Evolutionary conservation across 2,113 vertebrate species (phyloP), one percentile per base, ranked within the genome.

Genomic region (Mandrillus leucophaeus): DNA sequence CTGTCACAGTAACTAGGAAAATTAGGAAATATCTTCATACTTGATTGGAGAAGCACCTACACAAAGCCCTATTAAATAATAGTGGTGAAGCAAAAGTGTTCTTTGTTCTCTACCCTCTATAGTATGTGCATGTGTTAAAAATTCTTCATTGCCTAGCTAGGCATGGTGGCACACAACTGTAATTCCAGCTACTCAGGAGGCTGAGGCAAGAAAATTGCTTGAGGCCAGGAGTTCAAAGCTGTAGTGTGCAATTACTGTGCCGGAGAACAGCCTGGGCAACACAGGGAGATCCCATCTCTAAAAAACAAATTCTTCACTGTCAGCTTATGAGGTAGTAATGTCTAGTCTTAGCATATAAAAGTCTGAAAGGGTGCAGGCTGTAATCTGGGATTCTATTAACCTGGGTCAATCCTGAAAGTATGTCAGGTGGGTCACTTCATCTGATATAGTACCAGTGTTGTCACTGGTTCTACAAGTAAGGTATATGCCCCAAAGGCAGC

Each of bases 1-100:
- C n/a, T 87, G 95, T 96, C 48, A 94, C 1, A 86, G 18, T 35
- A 93, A 82, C 50, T 70, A 72, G 83, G 70, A 96, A 97, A 94
- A 94, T 90, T 43, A 95, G 45, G 70, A 90, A 90, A 27, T 70
- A 93, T 75, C 45, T 84, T 84, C 88, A 86, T 8, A 84, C 2
- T 84, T 93, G 23, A 79, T 73, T 27, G 40, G 66, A n/a, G 90
- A 97, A 66, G 14, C 52, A 95, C 7, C 43, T 93, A 73, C 32
- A 68, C 32, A 88, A 95, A 95, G 70, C 27, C 61, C 30, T 90
- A 61, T 80, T 66, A 91, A 48, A 88, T 23, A 84, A 84, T 32
- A 86, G 2, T 83, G 22, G 25, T 93, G 14, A 96, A 95, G 16
- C 11, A 88, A 91, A 85, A 88, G 6, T 14, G 95, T 76, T 84